Evolutionary conservation across 1,140 invertebrate genomes (phyloP), one percentile per base, ranked within the genome.

Genomic region (Plodia interpunctella): DNA sequence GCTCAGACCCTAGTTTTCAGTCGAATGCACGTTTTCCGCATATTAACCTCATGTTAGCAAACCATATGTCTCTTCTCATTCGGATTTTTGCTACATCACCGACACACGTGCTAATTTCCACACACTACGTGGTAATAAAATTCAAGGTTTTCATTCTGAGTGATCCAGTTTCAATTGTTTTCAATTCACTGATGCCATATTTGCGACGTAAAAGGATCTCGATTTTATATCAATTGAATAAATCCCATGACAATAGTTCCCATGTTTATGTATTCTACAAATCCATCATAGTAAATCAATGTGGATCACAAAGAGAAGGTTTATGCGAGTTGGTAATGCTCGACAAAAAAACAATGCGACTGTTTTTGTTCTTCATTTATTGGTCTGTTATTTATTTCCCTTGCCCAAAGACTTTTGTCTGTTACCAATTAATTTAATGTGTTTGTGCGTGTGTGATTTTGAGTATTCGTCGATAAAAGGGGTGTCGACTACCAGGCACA

Each of bases 41-140:
- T 20, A 20, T 51, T 20, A 51, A 9, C 13, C 5, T 20, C 2
- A 51, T 20, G 49, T 51, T 21, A 20, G 20, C 19, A 55, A 44
- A 60, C 60, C 63, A 65, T 56, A 56, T 66, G 57, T 63, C 18
- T 53, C 55, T 59, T 74, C 69, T 70, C 54, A 60, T 65, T 52
- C 63, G 61, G 50, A 50, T 52, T 19, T 59, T 55, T 51, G 52
- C 56, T 49, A 59, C 67, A 63, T 72, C 66, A 68, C 51, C 18
- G 44, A 44, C 44, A 57, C 57, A 57, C 57, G 65, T 71, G 76
- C 57, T 78, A 75, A 78, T 78, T 78, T 74, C 69, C 71, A 76
- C 67, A 71, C 64, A 61, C 32, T 60, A 66, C 60, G 59, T 60
- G 62, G 63, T 63, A 70, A 72, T 71, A 73, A 67, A 65, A 63